These are phyloP conservation scores for Stegophylla sp. DNA, from an alignment of 2,888 invertebrate genomes.

Conservation along the genomic window DNA sequence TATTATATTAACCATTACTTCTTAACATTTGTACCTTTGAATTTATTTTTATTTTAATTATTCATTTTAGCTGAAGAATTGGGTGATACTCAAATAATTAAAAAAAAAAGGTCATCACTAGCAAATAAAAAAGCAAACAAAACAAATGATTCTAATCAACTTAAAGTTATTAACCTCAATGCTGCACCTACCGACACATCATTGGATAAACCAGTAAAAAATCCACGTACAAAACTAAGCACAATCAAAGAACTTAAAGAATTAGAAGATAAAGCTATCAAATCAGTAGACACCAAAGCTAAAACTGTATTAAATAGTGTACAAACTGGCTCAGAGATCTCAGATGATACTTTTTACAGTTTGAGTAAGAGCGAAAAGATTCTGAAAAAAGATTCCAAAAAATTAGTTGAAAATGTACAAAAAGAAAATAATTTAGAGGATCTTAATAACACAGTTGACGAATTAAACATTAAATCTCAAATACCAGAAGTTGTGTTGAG, in stretches of 20 bases:
- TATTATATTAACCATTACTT: no score
- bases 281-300: neutral
- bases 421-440: neutral
- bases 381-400: neutral
- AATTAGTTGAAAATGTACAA: neutral
- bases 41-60: neutral
- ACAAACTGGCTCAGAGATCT: neutral
- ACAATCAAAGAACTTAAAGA: conserved; percentile 43
- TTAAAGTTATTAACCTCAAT: conserved; percentile 7
- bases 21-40: no score
- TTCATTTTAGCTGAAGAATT: conserved; percentile 3
- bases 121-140: conserved; percentile 11
- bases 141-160: neutral
- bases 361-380: neutral
- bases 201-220: neutral
- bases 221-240: conserved; percentile 12
- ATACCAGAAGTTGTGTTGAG: conserved; percentile 21
- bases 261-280: conserved; percentile 28
- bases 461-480: neutral
- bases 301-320: neutral
- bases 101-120: neutral
- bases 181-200: conserved; percentile 34
- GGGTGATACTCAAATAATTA: neutral
- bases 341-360: neutral
- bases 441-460: conserved; percentile 27